Evolutionary conservation across 2,797 vertebrate genomes (phyloP), one percentile per base, ranked within the genome.

Genomic region (Rallus crepitans): DNA sequence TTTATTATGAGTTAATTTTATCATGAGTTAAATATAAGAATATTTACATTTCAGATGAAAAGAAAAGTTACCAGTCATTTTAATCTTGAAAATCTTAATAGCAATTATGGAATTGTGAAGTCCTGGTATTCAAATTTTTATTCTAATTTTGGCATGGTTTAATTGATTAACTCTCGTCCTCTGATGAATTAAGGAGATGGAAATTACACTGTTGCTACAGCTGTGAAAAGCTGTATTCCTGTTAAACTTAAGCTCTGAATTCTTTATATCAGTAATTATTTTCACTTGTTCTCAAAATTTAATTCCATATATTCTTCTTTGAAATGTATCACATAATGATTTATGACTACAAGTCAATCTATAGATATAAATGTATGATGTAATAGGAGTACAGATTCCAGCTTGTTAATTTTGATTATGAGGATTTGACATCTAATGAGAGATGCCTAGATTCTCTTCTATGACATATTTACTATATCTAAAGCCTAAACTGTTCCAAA

Each of bases 321-420:
- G 60, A 25, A 37, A 30, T 1, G 2, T n/a, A 15, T 35, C 3
- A 68, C 6, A 52, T 12, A 2, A 52, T 33, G 15, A 3, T n/a
- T 72, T 57, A 61, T 50, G 17, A 37, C 11, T 47, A 12, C 33
- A 8, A 24, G 3, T 68, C 16, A 75, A 45, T 56, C 18, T 52
- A 59, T 16, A 71, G 7, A 35, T 48, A 42, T 0, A 86, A 10
- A 9, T 85, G 72, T 2, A 2, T 48, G 11, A 33, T 50, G 8
- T 72, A n/a, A 50, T 65, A 86, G 15, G 27, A 60, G 4, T 71
- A 10, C 2, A 20, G 3, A 21, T 72, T 82, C 18, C 4, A 15
- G 11, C 42, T 53, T 85, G 17, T 21, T 52, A 79, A 78, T 40
- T 8, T 66, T 25, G 15, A 20, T 79, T 33, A 60, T 14, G 30